Conservation (phyloP, 2,888 invertebrate genomes). For the Himalopsyche kuldschensis region DNA sequence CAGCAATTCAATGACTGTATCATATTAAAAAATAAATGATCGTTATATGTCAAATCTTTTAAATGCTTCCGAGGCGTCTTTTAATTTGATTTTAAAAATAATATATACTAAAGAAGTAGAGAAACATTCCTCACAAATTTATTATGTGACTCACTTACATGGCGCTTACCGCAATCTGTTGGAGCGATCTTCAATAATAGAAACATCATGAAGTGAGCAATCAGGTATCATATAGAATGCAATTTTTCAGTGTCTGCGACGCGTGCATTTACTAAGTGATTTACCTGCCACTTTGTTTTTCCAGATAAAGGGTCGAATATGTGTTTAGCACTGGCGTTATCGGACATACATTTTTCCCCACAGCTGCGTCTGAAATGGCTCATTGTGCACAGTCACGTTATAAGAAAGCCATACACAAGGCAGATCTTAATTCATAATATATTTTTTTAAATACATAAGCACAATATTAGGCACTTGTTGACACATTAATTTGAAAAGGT, state of each 20-base stretch:
- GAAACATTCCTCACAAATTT: too few relatives aligned
- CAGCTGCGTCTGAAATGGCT: neutral
- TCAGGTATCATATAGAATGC: neutral
- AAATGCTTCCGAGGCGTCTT: too few relatives aligned
- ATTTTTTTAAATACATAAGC: too few relatives aligned
- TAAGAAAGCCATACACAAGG: neutral
- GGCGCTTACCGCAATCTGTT: neutral
- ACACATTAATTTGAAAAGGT: too few relatives aligned
- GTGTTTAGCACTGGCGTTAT: neutral
- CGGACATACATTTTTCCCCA: neutral
- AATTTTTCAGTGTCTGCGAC: neutral
- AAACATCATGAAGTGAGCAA: neutral
- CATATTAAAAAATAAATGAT: too few relatives aligned
- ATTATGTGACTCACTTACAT: too few relatives aligned
- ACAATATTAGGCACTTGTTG: too few relatives aligned
- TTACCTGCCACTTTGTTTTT: conserved; percentile 1
- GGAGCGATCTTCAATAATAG: neutral
- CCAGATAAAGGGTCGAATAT: neutral
- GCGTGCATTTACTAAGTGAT: neutral
- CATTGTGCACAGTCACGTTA: neutral
- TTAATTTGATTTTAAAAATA: too few relatives aligned
- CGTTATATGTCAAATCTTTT: too few relatives aligned
- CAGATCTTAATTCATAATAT: too few relatives aligned
- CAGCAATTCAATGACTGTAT: too few relatives aligned
- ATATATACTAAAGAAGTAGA: too few relatives aligned